These are phyloP conservation scores for Picus viridis DNA, from an alignment of 2,797 vertebrate species.

Conservation along the genomic window DNA sequence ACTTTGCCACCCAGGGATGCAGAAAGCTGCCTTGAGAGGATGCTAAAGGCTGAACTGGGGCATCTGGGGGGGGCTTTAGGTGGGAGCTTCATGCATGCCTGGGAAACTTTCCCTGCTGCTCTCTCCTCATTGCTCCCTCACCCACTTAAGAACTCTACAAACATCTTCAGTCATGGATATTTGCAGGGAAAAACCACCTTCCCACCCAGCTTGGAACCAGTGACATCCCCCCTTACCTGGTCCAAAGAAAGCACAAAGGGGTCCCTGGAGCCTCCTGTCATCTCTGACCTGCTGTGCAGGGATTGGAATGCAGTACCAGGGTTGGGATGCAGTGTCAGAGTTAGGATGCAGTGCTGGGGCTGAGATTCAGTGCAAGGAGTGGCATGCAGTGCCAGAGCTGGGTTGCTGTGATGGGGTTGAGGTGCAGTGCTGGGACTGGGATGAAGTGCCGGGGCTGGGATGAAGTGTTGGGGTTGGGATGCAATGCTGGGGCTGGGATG, in stretches of 20 bases:
- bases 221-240: background rate
- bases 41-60: background rate
- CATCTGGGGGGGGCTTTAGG: rapidly evolving
- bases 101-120: background rate
- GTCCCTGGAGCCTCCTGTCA: no score
- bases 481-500: no score
- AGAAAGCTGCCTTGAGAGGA: background rate
- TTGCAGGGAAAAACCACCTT: background rate
- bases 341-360: background rate
- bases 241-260: background rate
- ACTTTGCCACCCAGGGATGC: background rate
- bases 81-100: background rate
- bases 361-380: background rate
- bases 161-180: background rate
- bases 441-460: background rate
- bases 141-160: rapidly evolving
- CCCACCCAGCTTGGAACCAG: background rate
- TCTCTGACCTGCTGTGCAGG: background rate
- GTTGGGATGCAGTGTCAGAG: background rate
- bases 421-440: background rate
- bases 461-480: no score
- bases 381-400: no score
- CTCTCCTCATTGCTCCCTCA: background rate
- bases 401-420: background rate
- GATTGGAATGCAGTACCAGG: background rate